phyloP scores from a whole-genome alignment of 1,140 invertebrate genomes.

The Coptotermes formosanus region DNA sequence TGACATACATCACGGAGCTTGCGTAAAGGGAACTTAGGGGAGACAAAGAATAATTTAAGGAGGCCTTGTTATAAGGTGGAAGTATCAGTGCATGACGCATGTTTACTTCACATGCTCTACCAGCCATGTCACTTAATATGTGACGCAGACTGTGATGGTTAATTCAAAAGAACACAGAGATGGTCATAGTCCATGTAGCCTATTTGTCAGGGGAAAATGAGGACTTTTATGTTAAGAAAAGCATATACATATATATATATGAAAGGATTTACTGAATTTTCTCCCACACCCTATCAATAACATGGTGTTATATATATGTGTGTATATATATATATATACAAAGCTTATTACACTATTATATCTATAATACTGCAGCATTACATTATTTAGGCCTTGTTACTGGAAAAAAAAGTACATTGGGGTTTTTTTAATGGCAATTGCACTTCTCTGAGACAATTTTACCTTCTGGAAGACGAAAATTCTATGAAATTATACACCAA shows the following conservation, averaged over 20 bases:
- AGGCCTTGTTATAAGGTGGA: too few relatives aligned
- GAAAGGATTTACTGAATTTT: conserved; percentile 5
- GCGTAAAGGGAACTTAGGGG: too few relatives aligned
- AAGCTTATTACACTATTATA: not conserved
- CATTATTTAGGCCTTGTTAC: conserved; percentile 13
- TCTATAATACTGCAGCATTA: conserved; percentile 13
- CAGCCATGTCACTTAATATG: too few relatives aligned
- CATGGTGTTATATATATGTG: not conserved
- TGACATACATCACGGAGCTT: too few relatives aligned
- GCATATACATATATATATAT: not conserved
- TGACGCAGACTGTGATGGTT: too few relatives aligned
- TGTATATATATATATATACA: not conserved
- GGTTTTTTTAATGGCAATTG: conserved; percentile 1
- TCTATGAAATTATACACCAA: not conserved
- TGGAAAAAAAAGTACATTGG: not conserved
- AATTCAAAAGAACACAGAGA: too few relatives aligned
- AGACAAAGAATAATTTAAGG: too few relatives aligned
- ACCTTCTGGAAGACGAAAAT: not conserved
- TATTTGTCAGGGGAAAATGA: too few relatives aligned
- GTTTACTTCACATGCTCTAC: too few relatives aligned
- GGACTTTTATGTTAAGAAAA: not conserved
- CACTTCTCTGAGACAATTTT: not conserved
- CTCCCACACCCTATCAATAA: conserved; percentile 10
- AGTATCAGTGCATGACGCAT: too few relatives aligned
- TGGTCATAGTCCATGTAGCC: too few relatives aligned